These are phyloP conservation scores for Protula sp. DNA, from an alignment of 2,888 invertebrate species.

Conservation along the genomic window DNA sequence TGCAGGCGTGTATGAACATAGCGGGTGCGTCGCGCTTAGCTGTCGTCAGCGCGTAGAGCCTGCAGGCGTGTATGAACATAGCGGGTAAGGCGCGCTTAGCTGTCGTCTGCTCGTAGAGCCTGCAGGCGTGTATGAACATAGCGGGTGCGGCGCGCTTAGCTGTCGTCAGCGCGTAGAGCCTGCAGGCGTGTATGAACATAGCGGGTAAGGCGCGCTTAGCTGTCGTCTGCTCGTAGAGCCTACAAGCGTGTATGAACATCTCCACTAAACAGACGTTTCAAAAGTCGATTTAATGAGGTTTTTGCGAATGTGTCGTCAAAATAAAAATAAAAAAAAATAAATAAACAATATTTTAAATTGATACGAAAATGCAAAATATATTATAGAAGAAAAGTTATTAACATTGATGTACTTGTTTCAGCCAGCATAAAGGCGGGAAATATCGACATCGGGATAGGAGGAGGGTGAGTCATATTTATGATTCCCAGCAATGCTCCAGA, in stretches of 20 bases:
- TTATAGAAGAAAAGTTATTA: too few species aligned
- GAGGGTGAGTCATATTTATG: slow-evolving; percentile 33
- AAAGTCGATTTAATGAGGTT: too few species aligned
- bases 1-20: slow-evolving; percentile 29
- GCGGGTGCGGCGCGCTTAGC: too few species aligned
- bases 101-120: not conserved
- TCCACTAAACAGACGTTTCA: too few species aligned
- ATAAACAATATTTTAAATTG: too few species aligned
- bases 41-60: not conserved
- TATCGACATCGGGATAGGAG: slow-evolving; percentile 41
- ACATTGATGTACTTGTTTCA: slow-evolving; percentile 21
- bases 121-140: not conserved
- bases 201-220: too few species aligned
- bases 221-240: not conserved
- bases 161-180: not conserved
- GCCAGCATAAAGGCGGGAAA: slow-evolving; percentile 38
- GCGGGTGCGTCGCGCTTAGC: slow-evolving; percentile 27
- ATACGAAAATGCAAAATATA: too few species aligned
- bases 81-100: slow-evolving; percentile 27
- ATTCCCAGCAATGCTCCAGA: too few species aligned
- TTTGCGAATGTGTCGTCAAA: too few species aligned
- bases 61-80: slow-evolving; percentile 29
- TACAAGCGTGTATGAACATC: not conserved
- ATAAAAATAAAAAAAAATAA: too few species aligned
- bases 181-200: not conserved